These are phyloP conservation scores for Bibio marci DNA, from an alignment of 2,888 invertebrate genomes.

Conservation along the genomic window DNA sequence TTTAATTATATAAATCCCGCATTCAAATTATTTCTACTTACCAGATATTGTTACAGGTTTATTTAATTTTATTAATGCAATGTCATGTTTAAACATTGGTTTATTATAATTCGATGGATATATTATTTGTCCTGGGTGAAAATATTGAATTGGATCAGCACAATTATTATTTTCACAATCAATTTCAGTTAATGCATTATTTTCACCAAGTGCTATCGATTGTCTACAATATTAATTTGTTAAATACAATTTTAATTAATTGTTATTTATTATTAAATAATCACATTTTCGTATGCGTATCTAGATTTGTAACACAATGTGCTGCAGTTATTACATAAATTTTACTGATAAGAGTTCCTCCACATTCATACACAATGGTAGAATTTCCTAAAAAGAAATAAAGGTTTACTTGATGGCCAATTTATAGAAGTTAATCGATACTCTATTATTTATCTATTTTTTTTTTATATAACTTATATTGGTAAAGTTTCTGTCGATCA, in stretches of 20 bases:
- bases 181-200: constrained; percentile 17
- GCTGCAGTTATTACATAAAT: constrained; percentile 27
- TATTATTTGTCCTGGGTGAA: constrained; percentile 11
- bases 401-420: no score
- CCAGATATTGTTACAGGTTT: constrained; percentile 15
- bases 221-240: constrained; percentile 8
- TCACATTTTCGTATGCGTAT: constrained; percentile 5
- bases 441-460: no score
- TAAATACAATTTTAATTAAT: background rate
- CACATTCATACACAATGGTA: constrained; percentile 16
- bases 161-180: constrained; percentile 19
- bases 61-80: constrained; percentile 17
- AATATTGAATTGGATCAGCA: constrained; percentile 20
- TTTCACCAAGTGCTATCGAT: constrained; percentile 22
- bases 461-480: background rate
- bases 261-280: background rate
- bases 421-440: no score
- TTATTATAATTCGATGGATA: constrained; percentile 15
- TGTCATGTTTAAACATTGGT: constrained; percentile 15
- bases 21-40: constrained; percentile 7
- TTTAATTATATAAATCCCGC: no score
- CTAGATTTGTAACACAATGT: constrained; percentile 23
- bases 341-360: constrained; percentile 19
- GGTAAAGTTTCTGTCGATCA: background rate
- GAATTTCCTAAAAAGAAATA: constrained; percentile 14